Conservation (phyloP, 2,797 vertebrate genomes). For the Anniella stebbinsi region DNA sequence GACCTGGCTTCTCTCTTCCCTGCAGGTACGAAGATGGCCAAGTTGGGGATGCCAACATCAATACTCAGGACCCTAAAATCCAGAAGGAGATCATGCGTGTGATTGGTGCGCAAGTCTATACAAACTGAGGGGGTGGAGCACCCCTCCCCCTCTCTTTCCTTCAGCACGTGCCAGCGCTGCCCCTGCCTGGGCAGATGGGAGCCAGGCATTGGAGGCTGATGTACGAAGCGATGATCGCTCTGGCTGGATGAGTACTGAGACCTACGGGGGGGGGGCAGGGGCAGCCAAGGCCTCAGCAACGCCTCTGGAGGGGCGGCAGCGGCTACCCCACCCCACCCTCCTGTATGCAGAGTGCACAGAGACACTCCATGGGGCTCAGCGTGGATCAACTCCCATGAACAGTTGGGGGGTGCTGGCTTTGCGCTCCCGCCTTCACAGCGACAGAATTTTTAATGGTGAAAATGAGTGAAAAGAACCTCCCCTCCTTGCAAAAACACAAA, state of each 20-base stretch:
- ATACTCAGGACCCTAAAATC: constrained; percentile 99
- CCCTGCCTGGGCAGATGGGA: constrained; percentile 53
- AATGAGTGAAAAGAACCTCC: constrained; percentile 46
- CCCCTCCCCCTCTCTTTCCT: constrained; percentile 13
- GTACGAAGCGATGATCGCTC: constrained; percentile 50
- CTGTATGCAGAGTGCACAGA: constrained; percentile 71
- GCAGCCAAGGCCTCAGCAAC: neutral
- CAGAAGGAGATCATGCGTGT: constrained; percentile 99
- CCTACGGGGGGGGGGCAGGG: neutral
- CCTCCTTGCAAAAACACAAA: accelerated
- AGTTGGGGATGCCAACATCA: constrained; percentile 99
- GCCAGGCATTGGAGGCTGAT: constrained; percentile 36
- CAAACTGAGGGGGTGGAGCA: constrained; percentile 86
- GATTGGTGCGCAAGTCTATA: constrained; percentile 99
- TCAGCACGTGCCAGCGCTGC: constrained; percentile 45
- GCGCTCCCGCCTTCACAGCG: constrained; percentile 14
- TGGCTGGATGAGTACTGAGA: neutral
- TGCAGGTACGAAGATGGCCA: constrained; percentile 97
- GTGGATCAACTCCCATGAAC: neutral
- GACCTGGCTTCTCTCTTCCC: accelerated
- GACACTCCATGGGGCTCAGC: constrained; percentile 63
- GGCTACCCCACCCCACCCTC: constrained; percentile 54
- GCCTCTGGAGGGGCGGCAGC: constrained; percentile 28
- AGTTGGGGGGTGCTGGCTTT: neutral
- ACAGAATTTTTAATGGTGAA: neutral